Conservation (phyloP, 2,797 vertebrate species). For the Helicolenus hilgendorfi region DNA sequence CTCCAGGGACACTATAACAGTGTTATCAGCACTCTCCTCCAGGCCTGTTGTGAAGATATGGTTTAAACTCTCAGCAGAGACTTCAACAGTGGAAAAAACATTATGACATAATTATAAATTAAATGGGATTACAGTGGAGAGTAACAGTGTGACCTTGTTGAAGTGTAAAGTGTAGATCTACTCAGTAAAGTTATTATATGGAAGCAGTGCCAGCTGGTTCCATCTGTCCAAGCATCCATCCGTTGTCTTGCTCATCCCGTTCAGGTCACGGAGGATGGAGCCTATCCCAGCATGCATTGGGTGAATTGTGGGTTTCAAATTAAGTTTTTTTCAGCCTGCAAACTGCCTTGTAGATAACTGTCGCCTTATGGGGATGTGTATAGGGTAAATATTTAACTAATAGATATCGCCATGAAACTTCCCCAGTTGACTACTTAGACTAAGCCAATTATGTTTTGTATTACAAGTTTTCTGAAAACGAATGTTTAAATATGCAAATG, state of each 20-base stretch:
- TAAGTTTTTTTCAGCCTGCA: neutral
- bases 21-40: conserved; percentile 64
- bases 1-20: conserved; percentile 45
- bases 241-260: neutral
- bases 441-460: no score
- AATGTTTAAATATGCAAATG: no score
- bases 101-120: conserved; percentile 46
- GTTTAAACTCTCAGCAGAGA: conserved; percentile 66
- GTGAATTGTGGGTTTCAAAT: neutral
- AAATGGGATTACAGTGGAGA: conserved; percentile 12
- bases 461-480: no score
- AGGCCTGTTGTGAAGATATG: conserved; percentile 58
- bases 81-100: conserved; percentile 23
- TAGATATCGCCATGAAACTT: no score
- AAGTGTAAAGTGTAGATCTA: neutral
- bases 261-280: neutral
- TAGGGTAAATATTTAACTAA: no score
- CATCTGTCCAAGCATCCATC: neutral
- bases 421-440: no score
- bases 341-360: neutral
- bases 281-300: neutral
- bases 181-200: neutral
- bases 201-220: neutral
- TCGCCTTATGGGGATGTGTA: no score
- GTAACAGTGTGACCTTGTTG: conserved; percentile 7